These are phyloP conservation scores for Trogon melanurus DNA, from an alignment of 2,113 vertebrate species.

Conservation along the genomic window DNA sequence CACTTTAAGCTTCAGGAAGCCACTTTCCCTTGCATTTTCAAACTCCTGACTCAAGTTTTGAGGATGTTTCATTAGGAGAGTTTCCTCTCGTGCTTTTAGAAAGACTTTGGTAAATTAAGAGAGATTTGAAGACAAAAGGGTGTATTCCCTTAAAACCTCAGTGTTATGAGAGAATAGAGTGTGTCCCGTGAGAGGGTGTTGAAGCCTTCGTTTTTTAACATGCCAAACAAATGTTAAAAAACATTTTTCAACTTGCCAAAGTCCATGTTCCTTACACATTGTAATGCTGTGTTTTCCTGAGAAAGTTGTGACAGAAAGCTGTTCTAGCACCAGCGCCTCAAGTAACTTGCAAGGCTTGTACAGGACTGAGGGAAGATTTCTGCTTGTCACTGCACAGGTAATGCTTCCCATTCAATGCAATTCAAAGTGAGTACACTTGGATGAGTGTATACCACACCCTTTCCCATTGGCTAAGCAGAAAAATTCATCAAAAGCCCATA, in stretches of 20 bases:
- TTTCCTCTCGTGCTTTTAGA: not conserved
- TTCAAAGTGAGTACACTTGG: rapidly evolving
- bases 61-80: not conserved
- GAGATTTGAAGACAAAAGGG: not conserved
- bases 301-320: not conserved
- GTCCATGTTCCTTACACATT: not conserved
- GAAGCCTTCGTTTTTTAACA: not conserved
- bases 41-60: not conserved
- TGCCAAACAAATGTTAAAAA: no score
- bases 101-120: not conserved
- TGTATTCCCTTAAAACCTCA: not conserved
- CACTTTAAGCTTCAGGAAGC: not conserved
- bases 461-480: not conserved
- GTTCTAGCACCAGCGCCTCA: not conserved
- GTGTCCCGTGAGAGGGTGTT: not conserved
- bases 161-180: not conserved
- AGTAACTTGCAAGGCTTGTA: not conserved
- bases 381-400: not conserved
- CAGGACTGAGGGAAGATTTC: not conserved
- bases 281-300: not conserved
- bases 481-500: not conserved
- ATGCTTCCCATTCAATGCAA: not conserved
- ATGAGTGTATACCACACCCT: not conserved
- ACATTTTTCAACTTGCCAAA: not conserved
- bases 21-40: not conserved